Evolutionary conservation across 2,888 invertebrate species (phyloP), one percentile per base, ranked within the genome.

Genomic region (Cyclophora punctaria): DNA sequence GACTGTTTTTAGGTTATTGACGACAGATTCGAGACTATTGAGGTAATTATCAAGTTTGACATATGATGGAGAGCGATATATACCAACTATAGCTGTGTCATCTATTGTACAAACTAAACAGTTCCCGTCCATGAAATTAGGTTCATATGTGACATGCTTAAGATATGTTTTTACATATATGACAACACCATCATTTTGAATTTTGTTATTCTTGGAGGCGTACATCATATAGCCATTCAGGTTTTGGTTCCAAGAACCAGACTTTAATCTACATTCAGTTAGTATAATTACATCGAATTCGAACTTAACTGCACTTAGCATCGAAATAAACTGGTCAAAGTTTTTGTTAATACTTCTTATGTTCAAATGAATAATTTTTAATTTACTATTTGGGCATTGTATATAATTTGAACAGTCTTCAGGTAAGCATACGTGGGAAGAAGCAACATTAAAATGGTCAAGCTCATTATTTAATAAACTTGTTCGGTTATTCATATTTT

Each of bases 131-230:
- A 33, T 33, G 46, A 58, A 47, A 5, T 4, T 2, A 7, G 56
- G 56, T 46, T 56, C 56, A 37, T 5, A 35, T 3, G 49, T 41
- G 41, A n/a, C 2, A n/a, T 34, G 45, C 5, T 41, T 33, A 3
- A 51, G 5, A 2, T 6, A n/a, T 2, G 2, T 7, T 41, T 47
- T 52, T 5, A 35, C 35, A 34, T 52, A 57, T 4, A 58, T 44
- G 4, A 49, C 51, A 4, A 58, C 50, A 5, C 57, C 53, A 5
- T 55, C 55, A 45, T 58, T 58, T 47, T 58, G 58, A 5, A 44
- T 35, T 34, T 2, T n/a, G 6, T 48, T 49, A 35, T 51, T 51
- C 3, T 0, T 35, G 7, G 53, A 34, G 3, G 5, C 33, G 20
- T 47, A 41, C 5, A 49, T 34, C 3, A 7, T 46, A 7, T 53